These are phyloP conservation scores for Phrynosoma platyrhinos DNA, from an alignment of 2,113 vertebrate species.

Conservation along the genomic window DNA sequence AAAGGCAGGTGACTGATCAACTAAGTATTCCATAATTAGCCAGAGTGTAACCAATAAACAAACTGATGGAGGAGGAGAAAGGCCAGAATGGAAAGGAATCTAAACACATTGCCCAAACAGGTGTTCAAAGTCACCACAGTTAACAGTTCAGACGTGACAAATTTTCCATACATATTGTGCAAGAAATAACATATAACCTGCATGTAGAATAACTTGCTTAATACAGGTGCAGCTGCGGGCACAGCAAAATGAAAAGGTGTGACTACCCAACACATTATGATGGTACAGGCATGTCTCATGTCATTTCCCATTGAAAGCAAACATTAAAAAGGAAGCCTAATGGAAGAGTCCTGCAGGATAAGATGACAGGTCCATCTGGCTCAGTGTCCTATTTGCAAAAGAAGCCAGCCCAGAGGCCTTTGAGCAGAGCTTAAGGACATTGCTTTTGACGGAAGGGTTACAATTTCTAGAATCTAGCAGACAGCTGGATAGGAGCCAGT, in stretches of 20 bases:
- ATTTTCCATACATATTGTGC: background rate
- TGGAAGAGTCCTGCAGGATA: background rate
- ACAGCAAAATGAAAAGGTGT: background rate
- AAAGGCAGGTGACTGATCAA: constrained; percentile 12
- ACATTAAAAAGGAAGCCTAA: background rate
- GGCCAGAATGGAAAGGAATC: background rate
- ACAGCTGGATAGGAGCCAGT: background rate
- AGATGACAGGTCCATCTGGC: background rate
- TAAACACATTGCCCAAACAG: background rate
- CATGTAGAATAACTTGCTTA: too few relatives aligned
- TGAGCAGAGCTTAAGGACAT: background rate
- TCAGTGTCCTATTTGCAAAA: background rate
- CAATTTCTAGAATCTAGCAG: background rate
- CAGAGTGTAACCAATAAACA: background rate
- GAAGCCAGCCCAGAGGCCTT: background rate
- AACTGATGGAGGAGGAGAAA: background rate
- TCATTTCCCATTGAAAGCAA: background rate
- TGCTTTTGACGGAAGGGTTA: background rate
- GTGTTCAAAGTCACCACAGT: background rate
- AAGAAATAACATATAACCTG: background rate
- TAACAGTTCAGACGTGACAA: background rate
- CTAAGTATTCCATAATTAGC: background rate
- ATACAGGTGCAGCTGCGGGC: too few relatives aligned
- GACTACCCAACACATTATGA: background rate
- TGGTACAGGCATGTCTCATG: background rate